Evolutionary conservation across 2,888 invertebrate genomes (phyloP).

Genomic region (Aphidius colemani): DNA sequence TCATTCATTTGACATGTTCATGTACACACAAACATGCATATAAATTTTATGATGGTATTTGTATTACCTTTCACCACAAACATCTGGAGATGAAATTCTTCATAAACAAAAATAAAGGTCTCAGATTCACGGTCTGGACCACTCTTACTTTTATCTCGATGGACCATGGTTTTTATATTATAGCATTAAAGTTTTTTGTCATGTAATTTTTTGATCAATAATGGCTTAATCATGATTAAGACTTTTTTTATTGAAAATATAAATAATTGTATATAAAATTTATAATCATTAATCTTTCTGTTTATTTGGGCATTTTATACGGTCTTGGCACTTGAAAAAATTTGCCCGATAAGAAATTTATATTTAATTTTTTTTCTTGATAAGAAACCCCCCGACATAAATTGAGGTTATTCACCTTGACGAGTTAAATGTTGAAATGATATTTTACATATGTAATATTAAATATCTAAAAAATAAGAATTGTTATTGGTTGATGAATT

Average conservation of each 20-base stretch:
- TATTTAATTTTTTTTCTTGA: conserved; percentile 42
- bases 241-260: background rate
- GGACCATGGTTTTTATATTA: conserved; percentile 22
- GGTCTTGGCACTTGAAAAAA: conserved; percentile 29
- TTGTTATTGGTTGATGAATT: background rate
- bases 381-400: conserved; percentile 53
- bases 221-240: too few species aligned
- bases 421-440: conserved; percentile 15
- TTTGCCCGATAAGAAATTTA: conserved; percentile 47
- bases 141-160: conserved; percentile 53
- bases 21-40: too few species aligned
- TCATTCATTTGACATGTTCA: conserved; percentile 17
- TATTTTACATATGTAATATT: background rate
- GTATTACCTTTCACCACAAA: conserved; percentile 53
- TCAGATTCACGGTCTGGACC: conserved; percentile 36
- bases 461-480: background rate
- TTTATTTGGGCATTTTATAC: conserved; percentile 19
- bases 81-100: conserved; percentile 40
- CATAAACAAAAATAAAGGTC: background rate
- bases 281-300: conserved; percentile 23
- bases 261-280: background rate
- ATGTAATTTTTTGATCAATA: too few species aligned
- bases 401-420: conserved; percentile 59
- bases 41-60: conserved; percentile 14
- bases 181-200: too few species aligned